Evolutionary conservation across 2,888 invertebrate genomes (phyloP).

Genomic region (Gymnosoma rotundatum): DNA sequence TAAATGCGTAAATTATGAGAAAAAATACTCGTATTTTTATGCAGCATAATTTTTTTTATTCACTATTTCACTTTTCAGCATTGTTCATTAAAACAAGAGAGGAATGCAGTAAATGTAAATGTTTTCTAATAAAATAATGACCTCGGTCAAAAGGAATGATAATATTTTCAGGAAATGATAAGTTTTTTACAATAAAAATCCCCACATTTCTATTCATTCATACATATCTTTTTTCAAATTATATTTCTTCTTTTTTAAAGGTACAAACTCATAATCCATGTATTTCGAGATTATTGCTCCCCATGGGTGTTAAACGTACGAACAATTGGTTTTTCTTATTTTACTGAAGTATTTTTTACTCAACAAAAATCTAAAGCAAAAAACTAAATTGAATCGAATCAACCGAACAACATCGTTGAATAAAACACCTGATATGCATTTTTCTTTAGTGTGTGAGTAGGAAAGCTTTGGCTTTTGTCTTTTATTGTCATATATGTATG

Average conservation of each 20-base stretch:
- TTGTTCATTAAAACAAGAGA: too few relatives aligned
- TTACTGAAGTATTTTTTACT: not conserved
- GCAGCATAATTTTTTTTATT: too few relatives aligned
- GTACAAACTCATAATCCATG: slow-evolving; percentile 19
- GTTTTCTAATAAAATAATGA: too few relatives aligned
- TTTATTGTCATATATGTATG: too few relatives aligned
- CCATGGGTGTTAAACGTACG: slow-evolving; percentile 16
- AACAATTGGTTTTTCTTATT: not conserved
- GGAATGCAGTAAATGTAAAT: too few relatives aligned
- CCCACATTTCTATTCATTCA: not conserved
- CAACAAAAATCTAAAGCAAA: slow-evolving; percentile 12
- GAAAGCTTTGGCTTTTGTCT: too few relatives aligned
- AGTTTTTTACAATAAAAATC: too few relatives aligned
- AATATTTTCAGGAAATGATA: too few relatives aligned
- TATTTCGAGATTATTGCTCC: slow-evolving; percentile 10
- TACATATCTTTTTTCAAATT: slow-evolving; percentile 12
- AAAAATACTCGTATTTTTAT: too few relatives aligned
- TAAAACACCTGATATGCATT: not conserved
- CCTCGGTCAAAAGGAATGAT: too few relatives aligned
- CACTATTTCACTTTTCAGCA: too few relatives aligned
- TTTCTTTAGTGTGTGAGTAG: slow-evolving; percentile 2
- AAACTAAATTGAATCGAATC: not conserved
- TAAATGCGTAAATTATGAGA: too few relatives aligned
- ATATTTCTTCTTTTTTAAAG: slow-evolving; percentile 18
- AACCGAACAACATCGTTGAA: not conserved